Evolutionary conservation across 2,113 vertebrate genomes (phyloP).

Genomic region (Tamias sibiricus): DNA sequence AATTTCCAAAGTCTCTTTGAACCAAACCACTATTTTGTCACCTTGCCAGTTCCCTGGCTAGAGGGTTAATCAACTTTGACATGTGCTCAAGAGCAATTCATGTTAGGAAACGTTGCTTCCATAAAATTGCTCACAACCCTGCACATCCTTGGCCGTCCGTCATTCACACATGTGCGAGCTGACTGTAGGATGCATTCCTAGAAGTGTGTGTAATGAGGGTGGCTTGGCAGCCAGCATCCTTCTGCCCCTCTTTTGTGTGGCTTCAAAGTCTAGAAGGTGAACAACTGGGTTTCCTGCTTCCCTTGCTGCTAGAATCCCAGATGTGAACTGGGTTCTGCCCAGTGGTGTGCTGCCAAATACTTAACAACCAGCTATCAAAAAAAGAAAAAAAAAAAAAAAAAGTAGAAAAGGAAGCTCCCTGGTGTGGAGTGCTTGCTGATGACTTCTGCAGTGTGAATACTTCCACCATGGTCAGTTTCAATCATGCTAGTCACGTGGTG

Average conservation of each 20-base stretch:
- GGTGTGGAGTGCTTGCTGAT: neutral
- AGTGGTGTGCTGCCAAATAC: neutral
- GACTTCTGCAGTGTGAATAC: neutral
- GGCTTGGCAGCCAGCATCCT: neutral
- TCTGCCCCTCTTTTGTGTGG: neutral
- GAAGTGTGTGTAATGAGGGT: neutral
- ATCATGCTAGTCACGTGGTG: neutral
- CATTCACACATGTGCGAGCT: neutral
- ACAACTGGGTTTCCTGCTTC: neutral
- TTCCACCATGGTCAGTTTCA: neutral
- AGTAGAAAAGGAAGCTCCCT: neutral
- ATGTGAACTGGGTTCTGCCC: neutral
- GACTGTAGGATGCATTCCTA: neutral
- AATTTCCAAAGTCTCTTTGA: slow-evolving; percentile 10
- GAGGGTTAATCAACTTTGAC: neutral
- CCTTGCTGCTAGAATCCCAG: slow-evolving; percentile 60
- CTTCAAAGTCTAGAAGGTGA: neutral
- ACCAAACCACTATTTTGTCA: neutral
- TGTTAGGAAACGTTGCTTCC: neutral
- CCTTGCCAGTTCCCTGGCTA: neutral
- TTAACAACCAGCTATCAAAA: neutral
- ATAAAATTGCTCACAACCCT: neutral
- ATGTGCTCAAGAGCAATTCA: neutral
- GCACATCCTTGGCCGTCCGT: neutral
- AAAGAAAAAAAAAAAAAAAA: neutral